A percentile compares a stretch with the other conserved stretches of the same genome.
Evolutionary conservation across 2,797 vertebrate species (phyloP).

Genomic region (Carcharodon carcharias): DNA sequence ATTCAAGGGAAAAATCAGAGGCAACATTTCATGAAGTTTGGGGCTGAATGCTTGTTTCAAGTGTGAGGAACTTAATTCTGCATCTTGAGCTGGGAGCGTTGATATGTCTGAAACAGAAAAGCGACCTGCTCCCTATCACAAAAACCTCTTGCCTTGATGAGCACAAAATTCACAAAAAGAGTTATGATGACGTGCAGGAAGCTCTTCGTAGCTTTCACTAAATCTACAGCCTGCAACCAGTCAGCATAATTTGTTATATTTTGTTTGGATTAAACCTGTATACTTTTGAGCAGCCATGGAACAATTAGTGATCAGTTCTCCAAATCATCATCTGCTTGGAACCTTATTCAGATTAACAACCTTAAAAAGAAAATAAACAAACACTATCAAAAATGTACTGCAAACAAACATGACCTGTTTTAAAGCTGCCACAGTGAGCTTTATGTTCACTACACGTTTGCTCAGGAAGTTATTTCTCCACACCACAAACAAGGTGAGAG

Average conservation of each 20-base stretch:
- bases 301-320: background rate
- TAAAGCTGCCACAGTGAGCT: background rate
- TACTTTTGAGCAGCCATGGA: background rate
- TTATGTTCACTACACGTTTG: background rate
- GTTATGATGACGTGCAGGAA: background rate
- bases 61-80: background rate
- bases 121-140: background rate
- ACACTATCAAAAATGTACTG: background rate
- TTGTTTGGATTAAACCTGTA: background rate
- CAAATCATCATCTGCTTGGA: background rate
- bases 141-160: background rate
- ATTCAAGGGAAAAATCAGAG: background rate
- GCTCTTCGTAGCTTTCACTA: background rate
- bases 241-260: background rate
- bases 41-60: background rate
- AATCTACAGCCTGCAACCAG: background rate
- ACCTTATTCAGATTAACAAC: background rate
- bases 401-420: constrained; percentile 9
- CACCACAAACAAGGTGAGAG: background rate
- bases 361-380: background rate
- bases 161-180: background rate
- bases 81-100: background rate
- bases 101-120: background rate
- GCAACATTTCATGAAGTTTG: background rate
- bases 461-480: background rate